phyloP scores from a whole-genome alignment of 2,888 invertebrate species.

The Chrysomela aeneicollis region DNA sequence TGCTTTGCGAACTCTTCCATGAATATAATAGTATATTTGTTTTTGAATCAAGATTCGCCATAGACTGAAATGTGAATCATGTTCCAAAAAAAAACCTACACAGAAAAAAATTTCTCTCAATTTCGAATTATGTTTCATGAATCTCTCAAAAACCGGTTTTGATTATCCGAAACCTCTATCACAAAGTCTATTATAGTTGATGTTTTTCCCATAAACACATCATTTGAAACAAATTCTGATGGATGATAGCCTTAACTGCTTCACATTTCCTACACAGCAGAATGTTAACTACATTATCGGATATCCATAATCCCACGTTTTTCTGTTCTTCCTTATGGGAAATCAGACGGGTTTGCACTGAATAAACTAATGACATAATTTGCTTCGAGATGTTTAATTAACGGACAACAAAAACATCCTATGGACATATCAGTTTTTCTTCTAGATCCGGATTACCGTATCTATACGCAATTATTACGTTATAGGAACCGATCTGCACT shows the following conservation, averaged over 20 bases:
- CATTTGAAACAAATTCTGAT: too few species aligned
- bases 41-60: too few species aligned
- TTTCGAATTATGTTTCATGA: too few species aligned
- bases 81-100: too few species aligned
- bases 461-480: neutral
- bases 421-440: slow-evolving; percentile 21
- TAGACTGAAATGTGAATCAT: too few species aligned
- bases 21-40: too few species aligned
- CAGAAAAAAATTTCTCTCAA: too few species aligned
- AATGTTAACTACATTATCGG: slow-evolving; percentile 29
- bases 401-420: slow-evolving; percentile 18
- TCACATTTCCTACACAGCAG: slow-evolving; percentile 1
- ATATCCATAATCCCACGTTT: slow-evolving; percentile 30
- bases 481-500: neutral
- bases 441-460: neutral
- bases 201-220: too few species aligned
- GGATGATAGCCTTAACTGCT: slow-evolving; percentile 9
- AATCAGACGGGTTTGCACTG: slow-evolving; percentile 26
- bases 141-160: too few species aligned
- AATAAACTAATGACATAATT: slow-evolving; percentile 27
- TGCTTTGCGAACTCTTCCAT: too few species aligned
- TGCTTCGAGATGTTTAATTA: slow-evolving; percentile 26
- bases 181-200: too few species aligned
- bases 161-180: too few species aligned
- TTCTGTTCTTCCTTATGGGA: slow-evolving; percentile 11